Evolutionary conservation across 2,797 vertebrate species (phyloP).

Genomic region (Discoglossus pictus): DNA sequence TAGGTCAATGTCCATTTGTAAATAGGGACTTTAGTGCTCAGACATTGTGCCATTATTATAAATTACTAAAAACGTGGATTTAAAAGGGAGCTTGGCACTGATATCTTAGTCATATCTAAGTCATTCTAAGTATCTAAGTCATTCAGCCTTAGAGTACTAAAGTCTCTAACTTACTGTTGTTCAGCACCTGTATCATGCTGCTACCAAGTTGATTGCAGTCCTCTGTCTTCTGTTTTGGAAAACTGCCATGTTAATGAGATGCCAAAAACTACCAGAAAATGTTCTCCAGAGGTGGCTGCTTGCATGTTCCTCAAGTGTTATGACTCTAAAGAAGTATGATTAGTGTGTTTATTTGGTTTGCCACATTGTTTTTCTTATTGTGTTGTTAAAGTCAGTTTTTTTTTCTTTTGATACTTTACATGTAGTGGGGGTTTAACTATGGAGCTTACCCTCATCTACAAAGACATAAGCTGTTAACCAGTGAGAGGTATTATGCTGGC

Average conservation of each 20-base stretch:
- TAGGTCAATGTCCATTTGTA: too few relatives aligned
- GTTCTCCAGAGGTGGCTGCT: conserved; percentile 14
- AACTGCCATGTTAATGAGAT: conserved; percentile 11
- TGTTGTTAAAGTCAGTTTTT: too few relatives aligned
- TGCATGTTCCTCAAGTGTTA: conserved; percentile 26
- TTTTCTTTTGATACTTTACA: too few relatives aligned
- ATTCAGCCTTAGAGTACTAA: background rate
- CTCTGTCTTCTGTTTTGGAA: background rate
- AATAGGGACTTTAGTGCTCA: too few relatives aligned
- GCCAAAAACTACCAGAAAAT: background rate
- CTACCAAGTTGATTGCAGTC: conserved; percentile 17
- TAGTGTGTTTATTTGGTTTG: conserved; percentile 22
- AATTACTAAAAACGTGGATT: too few relatives aligned
- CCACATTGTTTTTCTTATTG: background rate
- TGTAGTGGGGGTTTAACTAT: too few relatives aligned
- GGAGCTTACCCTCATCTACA: too few relatives aligned
- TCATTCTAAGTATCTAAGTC: background rate
- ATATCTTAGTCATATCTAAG: too few relatives aligned
- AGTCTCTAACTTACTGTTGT: background rate
- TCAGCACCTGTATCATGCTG: conserved; percentile 5
- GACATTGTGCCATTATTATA: too few relatives aligned
- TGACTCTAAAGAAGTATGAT: conserved; percentile 13
- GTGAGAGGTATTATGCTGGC: too few relatives aligned
- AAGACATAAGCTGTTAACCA: too few relatives aligned
- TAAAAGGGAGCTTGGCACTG: too few relatives aligned